Evolutionary conservation across 2,888 invertebrate genomes (phyloP).

Genomic region (Trissolcus brochymenae): DNA sequence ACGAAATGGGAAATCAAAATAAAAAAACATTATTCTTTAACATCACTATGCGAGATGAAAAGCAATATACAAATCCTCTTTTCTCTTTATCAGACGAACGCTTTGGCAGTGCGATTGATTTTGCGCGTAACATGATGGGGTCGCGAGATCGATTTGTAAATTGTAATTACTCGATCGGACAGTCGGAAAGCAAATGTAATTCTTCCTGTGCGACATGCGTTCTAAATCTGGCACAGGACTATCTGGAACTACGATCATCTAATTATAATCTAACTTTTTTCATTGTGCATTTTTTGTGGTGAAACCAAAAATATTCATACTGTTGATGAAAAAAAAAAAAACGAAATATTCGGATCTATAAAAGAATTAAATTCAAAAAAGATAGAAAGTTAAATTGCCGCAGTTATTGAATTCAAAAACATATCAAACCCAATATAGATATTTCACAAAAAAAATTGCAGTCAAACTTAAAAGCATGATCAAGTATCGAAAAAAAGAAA

Average conservation of each 20-base stretch:
- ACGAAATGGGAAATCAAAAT: conserved; percentile 13
- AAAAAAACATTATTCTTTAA: conserved; percentile 36
- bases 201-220: conserved; percentile 51
- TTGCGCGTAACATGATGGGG: conserved; percentile 45
- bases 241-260: conserved; percentile 42
- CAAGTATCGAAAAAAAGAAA: too few relatives aligned
- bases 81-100: conserved; percentile 50
- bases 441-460: too few relatives aligned
- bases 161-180: conserved; percentile 54
- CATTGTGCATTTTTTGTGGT: too few relatives aligned
- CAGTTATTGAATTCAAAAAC: too few relatives aligned
- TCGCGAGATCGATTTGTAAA: conserved; percentile 56
- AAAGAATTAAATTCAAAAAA: too few relatives aligned
- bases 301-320: too few relatives aligned
- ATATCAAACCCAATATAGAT: too few relatives aligned
- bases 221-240: conserved; percentile 33
- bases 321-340: too few relatives aligned
- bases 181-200: conserved; percentile 56
- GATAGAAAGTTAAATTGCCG: too few relatives aligned
- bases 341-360: too few relatives aligned
- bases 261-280: conserved; percentile 16
- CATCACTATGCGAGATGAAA: conserved; percentile 28
- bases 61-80: conserved; percentile 54
- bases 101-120: conserved; percentile 52
- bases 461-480: too few relatives aligned